These are phyloP conservation scores for Saccopteryx bilineata DNA, from an alignment of 2,113 vertebrate genomes.

Conservation along the genomic window DNA sequence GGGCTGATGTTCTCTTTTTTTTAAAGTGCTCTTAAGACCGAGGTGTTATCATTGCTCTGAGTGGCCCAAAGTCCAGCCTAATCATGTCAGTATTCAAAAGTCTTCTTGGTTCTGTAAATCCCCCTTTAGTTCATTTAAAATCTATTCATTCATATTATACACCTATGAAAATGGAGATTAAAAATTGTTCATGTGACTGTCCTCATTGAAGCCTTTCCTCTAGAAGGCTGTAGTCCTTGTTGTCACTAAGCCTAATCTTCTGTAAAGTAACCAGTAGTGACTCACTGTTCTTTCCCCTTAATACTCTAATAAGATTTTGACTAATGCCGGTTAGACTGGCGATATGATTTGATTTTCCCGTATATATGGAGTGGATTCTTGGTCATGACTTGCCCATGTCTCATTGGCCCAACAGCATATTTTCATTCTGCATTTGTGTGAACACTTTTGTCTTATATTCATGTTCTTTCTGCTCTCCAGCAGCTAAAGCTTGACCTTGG, in stretches of 20 bases:
- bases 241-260: not conserved
- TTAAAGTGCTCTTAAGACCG: constrained; percentile 10
- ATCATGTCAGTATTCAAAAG: not conserved
- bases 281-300: constrained; percentile 4
- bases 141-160: not conserved
- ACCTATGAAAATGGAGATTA: not conserved
- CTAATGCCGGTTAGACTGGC: not conserved
- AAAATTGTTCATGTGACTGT: not conserved
- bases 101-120: not conserved
- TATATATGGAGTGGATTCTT: fast-evolving
- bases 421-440: not conserved
- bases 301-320: constrained; percentile 50
- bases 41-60: not conserved
- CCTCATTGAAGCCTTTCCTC: not conserved
- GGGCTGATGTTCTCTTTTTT: not conserved
- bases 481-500: not conserved
- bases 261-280: not conserved
- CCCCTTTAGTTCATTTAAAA: constrained; percentile 7
- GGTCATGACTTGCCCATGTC: not conserved
- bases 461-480: not conserved
- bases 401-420: no score
- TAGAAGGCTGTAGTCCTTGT: not conserved
- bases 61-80: not conserved
- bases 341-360: not conserved
- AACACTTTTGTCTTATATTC: not conserved